Evolutionary conservation across 1,140 invertebrate genomes (phyloP), one percentile per base, ranked within the genome.

Genomic region (Leucophenga varia): DNA sequence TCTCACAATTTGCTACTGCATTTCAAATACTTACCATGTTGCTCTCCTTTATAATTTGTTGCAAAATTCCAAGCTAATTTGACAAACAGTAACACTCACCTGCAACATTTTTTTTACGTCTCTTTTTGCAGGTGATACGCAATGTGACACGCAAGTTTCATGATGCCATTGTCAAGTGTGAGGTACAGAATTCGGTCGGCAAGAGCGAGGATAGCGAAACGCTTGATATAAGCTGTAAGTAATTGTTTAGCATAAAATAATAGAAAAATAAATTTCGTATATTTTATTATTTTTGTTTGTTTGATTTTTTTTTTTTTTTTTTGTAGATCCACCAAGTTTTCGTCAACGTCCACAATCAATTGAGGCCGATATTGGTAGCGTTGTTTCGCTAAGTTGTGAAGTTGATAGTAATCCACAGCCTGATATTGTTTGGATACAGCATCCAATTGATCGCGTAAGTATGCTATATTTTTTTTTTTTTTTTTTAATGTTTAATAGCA

Each of bases 341-440:
- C 79, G 79, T 32, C 79, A 81, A 38, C 78, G 81, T 20, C 85
- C 85, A 0, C 74, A 79, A 50, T 84, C 84, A 55, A 80, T 88
- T 34, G 84, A 87, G 64, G 86, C 85, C 2, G 86, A 90, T 52
- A 74, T 84, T 30, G 85, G 84, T 16, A 79, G 81, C 14, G 78
- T 81, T 19, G 82, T 88, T 12, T 83, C 84, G n/a, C 77, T 92
- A 18, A 81, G 78, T 47, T 91, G 89, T 76, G 84, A 88, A 69
- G 87, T 89, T 2, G 86, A 89, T 57, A 86, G 88, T 39, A 91
- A 91, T 72, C 88, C 89, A 2, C 76, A 79, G 20, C 82, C 89
- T 3, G 83, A 87, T 57, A 85, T 91, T 50, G 78, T 84, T 12
- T 92, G 89, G 89, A 84, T 84, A 16, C 84, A 86, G 59, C 81